Evolutionary conservation across 2,113 vertebrate species (phyloP).

Genomic region (Elachura formosa): DNA sequence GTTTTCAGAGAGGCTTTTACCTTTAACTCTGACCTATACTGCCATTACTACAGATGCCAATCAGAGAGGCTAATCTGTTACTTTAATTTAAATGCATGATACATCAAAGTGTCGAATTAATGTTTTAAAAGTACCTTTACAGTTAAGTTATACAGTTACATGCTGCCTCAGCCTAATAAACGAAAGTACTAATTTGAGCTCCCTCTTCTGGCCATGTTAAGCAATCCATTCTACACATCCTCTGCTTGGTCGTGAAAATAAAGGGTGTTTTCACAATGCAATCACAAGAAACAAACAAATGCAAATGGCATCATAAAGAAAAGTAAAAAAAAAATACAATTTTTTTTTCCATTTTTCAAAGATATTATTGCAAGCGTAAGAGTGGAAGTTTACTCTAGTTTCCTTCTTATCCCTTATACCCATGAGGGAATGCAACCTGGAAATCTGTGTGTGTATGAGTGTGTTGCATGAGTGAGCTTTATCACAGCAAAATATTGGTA

Average conservation of each 20-base stretch:
- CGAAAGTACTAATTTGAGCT: neutral
- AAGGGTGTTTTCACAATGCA: neutral
- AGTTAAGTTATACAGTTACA: neutral
- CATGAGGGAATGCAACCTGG: neutral
- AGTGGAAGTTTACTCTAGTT: neutral
- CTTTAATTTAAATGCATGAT: neutral
- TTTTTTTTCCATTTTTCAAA: neutral
- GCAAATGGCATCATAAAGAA: neutral
- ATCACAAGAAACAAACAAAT: neutral
- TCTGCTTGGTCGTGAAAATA: neutral
- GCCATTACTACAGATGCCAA: neutral
- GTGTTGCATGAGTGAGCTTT: neutral
- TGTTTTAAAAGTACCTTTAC: neutral
- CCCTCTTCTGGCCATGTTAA: conserved; percentile 9
- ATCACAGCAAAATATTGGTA: neutral
- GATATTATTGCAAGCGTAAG: neutral
- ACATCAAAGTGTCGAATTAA: neutral
- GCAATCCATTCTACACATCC: neutral
- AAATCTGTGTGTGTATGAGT: neutral
- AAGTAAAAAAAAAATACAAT: neutral
- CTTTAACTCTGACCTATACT: neutral
- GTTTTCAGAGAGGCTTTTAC: neutral
- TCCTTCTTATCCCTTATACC: accelerated
- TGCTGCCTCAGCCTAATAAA: neutral
- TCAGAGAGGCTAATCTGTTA: neutral